Evolutionary conservation across 1,140 invertebrate species (phyloP), one percentile per base, ranked within the genome.

Genomic region (Listronotus oregonensis): DNA sequence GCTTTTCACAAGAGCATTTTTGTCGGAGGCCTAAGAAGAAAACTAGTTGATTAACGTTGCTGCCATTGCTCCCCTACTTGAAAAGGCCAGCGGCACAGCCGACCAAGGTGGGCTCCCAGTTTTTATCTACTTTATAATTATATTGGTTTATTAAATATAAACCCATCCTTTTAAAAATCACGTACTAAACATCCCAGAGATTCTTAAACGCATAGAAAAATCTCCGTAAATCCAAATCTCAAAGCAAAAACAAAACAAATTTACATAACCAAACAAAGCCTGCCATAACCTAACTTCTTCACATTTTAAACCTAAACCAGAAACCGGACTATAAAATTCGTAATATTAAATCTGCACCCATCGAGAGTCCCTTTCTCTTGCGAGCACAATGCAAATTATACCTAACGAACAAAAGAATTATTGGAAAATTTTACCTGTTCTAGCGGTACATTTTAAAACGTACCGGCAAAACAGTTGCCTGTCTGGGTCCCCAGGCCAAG

Each of bases 21-120:
- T 79, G 77, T 72, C 78, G 77, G 68, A 76, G 80, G 68, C 77
- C 81, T 60, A 82, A 80, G 75, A 81, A 82, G 79, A 82, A 80
- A 80, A 78, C 78, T 76, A 83, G 81, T 82, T 82, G 82, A 82
- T 49, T 62, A 55, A 60, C 82, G 77, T 71, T 75, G 65, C 72
- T 71, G 71, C 71, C 73, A 76, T 76, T 73, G 73, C 72, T 72
- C 71, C 73, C 60, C 67, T 66, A 71, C 68, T 71, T 68, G 70
- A 75, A 73, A 75, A 71, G 71, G 73, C 73, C 69, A 73, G 71
- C 77, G 73, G 75, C 73, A 75, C 70, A 75, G 75, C 75, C 76
- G 73, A 72, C 69, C 71, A 79, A 79, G 78, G 79, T 79, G 76
- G 76, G 77, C 73, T 62, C 40, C 37, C 15, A 42, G 6, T 46